Base-by-base conservation (phyloP, 2,888 invertebrate species). In the Epirrita christyi region DNA sequence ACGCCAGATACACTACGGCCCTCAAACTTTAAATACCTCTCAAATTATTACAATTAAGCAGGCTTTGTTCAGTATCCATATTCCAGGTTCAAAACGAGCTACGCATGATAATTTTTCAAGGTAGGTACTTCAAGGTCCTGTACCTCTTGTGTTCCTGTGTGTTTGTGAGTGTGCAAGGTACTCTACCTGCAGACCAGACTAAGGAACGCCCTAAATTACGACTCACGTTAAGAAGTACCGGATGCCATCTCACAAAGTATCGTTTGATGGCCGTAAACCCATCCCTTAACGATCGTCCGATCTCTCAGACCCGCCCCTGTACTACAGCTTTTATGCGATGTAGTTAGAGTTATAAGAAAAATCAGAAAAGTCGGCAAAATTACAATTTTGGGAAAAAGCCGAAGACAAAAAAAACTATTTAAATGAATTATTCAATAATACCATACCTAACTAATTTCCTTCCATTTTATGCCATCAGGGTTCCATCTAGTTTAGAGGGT, bases 221-320 rank as follows among this genome's bases (percentile, higher is more conserved):
- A 81, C 76, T 75, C 47, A 55, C 62, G 72, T 52, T 67, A 74
- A 73, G 75, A 81, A 85, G 82, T 81, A 83, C 85, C 85, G 88
- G 89, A 89, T 86, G 84, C 85, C 85, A 87, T 89, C 84, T 80
- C 78, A 78, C 85, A 85, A 88, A 91, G 90, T 91, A 90, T 90
- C 88, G 86, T 91, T 89, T 91, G 91, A 91, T 88, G 82, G 86
- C 86, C 88, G 85, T 92, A 91, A 92, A 90, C 88, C 83, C 88
- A 86, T 85, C 89, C 89, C 90, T 85, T 89, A 90, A 89, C 87
- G 86, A 81, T 71, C 83, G 86, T 85, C 85, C 88, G 88, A 86
- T 88, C 85, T 84, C 76, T 77, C 72, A 72, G 77, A 81, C 77
- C 80, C 86, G 83, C 89, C 89, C 71, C 76, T 78, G 76, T 76